Evolutionary conservation across 2,113 vertebrate genomes (phyloP), one percentile per base, ranked within the genome.

Genomic region (Alethe diademata): DNA sequence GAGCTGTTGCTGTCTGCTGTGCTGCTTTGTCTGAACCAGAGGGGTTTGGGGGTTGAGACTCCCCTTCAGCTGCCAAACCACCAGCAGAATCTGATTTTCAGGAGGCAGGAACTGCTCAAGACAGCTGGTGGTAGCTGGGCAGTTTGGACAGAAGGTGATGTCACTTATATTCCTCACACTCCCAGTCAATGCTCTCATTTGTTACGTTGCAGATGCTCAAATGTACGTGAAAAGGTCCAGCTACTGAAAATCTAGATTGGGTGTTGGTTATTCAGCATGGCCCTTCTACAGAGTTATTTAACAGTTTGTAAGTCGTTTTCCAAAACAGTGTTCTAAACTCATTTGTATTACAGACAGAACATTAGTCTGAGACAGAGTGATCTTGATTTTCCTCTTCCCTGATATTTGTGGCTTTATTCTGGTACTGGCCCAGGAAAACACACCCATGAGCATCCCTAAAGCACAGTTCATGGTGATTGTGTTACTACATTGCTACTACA

Each of bases 341-440:
- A 85, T 85, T 69, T 45, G 19, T 81, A 31, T 91, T 95, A 72
- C 93, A 95, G 91, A 40, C 51, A 93, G 58, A 89, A 79, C 65
- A 61, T 65, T 71, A 45, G 12, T 64, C 40, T 81, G 86, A 90
- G 33, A 29, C 53, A 14, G 47, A 64, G 53, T 23, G 40, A 54
- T 86, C 73, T 51, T 65, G 40, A 50, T 93, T 95, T 95, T 92
- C 79, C 48, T 85, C 61, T 82, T 45, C 38, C 14, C 50, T 85
- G 54, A 2, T 91, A 61, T 61, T 67, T 91, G 83, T 86, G 67
- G 88, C 43, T 93, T 96, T 92, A 25, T 80, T 88, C 72, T 95
- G 94, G 69, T 78, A 17, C 36, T 7, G 5, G 58, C 38, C 66
- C 84, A 76, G 54, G 70, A 79, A 92, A 92, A 48, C 35, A 61